Percentiles rank a stretch among this genome's conserved stretches.
Conservation (phyloP, 2,113 vertebrate genomes). For the Platichthys stellatus region DNA sequence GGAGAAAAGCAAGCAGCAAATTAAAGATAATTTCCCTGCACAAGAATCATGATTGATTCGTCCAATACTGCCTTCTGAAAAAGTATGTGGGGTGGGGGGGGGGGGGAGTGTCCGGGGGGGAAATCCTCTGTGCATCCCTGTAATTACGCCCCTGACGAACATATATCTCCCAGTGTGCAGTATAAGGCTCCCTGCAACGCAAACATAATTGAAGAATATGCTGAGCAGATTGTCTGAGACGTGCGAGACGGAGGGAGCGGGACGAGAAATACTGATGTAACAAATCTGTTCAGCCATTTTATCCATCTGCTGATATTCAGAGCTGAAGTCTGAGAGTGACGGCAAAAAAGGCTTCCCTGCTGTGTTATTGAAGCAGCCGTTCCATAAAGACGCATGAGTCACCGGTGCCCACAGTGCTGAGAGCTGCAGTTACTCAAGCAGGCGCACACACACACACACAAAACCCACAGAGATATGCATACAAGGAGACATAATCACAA, state of each 20-base stretch:
- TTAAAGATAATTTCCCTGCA: background rate
- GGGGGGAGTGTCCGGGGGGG: background rate
- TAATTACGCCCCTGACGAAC: background rate
- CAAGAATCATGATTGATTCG: background rate
- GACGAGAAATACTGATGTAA: slow-evolving; percentile 26
- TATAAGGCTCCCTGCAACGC: background rate
- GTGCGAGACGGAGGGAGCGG: slow-evolving; percentile 2
- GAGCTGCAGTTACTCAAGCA: slow-evolving; percentile 20
- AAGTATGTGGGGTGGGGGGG: background rate
- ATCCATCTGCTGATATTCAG: slow-evolving; percentile 49
- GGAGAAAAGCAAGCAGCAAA: background rate
- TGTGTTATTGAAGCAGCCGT: slow-evolving; percentile 33
- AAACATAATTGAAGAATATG: slow-evolving; percentile 24
- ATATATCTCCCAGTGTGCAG: background rate
- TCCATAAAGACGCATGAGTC: slow-evolving; percentile 54
- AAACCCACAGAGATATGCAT: background rate
- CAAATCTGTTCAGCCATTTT: slow-evolving; percentile 34
- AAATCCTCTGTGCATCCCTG: background rate
- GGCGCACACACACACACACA: background rate
- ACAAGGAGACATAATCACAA: slow-evolving; percentile 32
- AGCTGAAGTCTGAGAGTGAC: slow-evolving; percentile 31
- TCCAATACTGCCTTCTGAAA: background rate
- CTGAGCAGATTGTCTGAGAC: slow-evolving; percentile 28
- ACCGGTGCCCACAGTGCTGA: slow-evolving; percentile 43
- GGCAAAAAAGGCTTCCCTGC: slow-evolving; percentile 17